Base-by-base conservation (phyloP, 2,113 vertebrate genomes). In the Pollachius pollachius region DNA sequence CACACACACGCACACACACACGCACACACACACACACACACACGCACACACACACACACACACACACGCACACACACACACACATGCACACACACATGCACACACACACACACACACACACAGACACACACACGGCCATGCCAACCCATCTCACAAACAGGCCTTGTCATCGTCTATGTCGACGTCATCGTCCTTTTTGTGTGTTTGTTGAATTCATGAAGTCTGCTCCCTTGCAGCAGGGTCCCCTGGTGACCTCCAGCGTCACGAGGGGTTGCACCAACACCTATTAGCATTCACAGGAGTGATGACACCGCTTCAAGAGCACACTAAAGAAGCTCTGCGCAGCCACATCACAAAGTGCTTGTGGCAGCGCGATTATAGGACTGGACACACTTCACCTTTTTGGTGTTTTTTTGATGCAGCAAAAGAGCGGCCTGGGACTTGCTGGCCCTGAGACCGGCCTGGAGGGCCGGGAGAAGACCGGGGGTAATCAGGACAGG, bases 301-400 rank as follows among this genome's bases (percentile, higher is more conserved):
- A 48, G 72, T 68, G 73, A 81, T 67, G 62, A 76, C 18, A 34
- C 66, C 19, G 64, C 67, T 61, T 61, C 41, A 65, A 65, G 73
- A 19, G 63, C 1, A 64, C 75, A 76, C 58, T 17, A 7, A 68
- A 78, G 74, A 82, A 67, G 68, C 73, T 75, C 69, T 58, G 15
- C 11, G 59, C 75, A 61, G 72, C 78, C 67, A 74, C 71, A 65
- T 71, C 71, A 64, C 73, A 72, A 71, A 82, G 77, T 81, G 78
- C 81, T 84, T 63, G 71, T 74, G 76, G 77, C 78, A 79, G 81
- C 56, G 68, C 30, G 69, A 74, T 84, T 74, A 85, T 85, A 74
- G 67, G 74, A 76, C 69, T 77, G 81, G 74, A 86, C 79, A 64
- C 74, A 77, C 79, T 74, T 59, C 9, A 18, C 54, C 65, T 61